phyloP scores from a whole-genome alignment of 2,888 invertebrate genomes.

The Acanthococcus lagerstroemiae region DNA sequence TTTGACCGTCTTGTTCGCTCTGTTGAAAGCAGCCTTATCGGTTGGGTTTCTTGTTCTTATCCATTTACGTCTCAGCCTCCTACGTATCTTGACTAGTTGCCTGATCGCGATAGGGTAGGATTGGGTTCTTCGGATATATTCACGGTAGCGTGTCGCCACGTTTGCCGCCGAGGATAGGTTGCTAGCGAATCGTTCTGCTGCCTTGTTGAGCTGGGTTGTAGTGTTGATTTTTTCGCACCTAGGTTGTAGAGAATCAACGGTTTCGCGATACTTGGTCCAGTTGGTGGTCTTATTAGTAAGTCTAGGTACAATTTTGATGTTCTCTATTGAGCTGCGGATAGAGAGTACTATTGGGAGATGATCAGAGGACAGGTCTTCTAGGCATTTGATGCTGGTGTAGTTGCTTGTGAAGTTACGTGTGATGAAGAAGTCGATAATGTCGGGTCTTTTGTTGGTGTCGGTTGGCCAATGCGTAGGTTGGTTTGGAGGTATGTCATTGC shows the following conservation, averaged over 20 bases:
- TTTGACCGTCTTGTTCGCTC: background rate
- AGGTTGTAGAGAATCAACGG: background rate
- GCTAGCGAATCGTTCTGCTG: background rate
- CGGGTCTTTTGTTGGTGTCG: constrained; percentile 34
- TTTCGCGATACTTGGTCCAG: background rate
- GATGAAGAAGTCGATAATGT: constrained; percentile 35
- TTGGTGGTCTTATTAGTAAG: background rate
- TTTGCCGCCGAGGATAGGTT: background rate
- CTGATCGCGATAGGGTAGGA: background rate
- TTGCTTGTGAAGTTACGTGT: constrained; percentile 28
- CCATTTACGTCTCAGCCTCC: constrained; percentile 3
- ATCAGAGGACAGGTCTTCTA: background rate
- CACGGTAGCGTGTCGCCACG: background rate
- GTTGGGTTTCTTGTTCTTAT: constrained; percentile 9
- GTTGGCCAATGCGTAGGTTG: constrained; percentile 36
- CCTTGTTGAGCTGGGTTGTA: background rate
- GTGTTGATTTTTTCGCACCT: background rate
- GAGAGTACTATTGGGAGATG: background rate
- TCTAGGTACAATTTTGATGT: background rate
- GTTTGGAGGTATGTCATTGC: constrained; percentile 28
- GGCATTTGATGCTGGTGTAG: background rate
- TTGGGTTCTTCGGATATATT: background rate
- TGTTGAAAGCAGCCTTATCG: constrained; percentile 5
- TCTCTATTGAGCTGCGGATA: background rate
- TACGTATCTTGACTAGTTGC: background rate